Base-by-base conservation (phyloP, 2,113 vertebrate species). In the Pluvialis apricaria region DNA sequence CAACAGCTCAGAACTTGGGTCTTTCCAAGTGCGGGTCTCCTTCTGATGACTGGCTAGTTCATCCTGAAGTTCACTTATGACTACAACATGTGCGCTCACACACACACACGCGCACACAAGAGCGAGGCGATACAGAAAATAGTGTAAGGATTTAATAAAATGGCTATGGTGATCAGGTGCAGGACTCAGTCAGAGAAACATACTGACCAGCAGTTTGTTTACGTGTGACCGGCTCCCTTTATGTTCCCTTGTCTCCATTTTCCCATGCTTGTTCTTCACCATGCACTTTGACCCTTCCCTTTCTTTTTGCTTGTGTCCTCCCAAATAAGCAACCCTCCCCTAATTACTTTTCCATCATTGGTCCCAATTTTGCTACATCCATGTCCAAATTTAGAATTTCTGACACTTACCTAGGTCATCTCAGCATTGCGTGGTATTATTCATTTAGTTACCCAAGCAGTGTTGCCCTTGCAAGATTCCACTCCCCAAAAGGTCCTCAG, bases 61-160 rank as follows among this genome's bases (percentile, higher is more conserved):
- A 65, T 57, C 75, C 60, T 52, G 55, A 36, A 62, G 31, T 31
- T 90, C 40, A 14, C 29, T 52, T 29, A 38, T 0, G 2, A 55
- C 64, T 62, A 42, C n/a, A 62, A 32, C 32, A 15, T 15, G 22
- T 24, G 25, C 1, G 1, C 3, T 2, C 2, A 7, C 24, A 28
- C 44, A 45, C 44, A 45, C 44, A 45, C 44, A 45, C 40, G 13
- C 61, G 36, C 32, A 34, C 21, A 13, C 16, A 6, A 62, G 11
- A 28, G 49, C 0, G 0, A 72, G 34, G 34, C 2, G 6, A 58
- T 32, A 34, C 15, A 38, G 60, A 73, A 66, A 34, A 81, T 11
- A 49, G 24, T 45, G 25, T 12, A 21, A 36, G 54, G 20, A 42
- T 54, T 54, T 47, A 49, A 61, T 32, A 47, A 28, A 54, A 61